phyloP scores from a whole-genome alignment of 1,140 invertebrate species.

The Drosophila sulfurigaster region DNA sequence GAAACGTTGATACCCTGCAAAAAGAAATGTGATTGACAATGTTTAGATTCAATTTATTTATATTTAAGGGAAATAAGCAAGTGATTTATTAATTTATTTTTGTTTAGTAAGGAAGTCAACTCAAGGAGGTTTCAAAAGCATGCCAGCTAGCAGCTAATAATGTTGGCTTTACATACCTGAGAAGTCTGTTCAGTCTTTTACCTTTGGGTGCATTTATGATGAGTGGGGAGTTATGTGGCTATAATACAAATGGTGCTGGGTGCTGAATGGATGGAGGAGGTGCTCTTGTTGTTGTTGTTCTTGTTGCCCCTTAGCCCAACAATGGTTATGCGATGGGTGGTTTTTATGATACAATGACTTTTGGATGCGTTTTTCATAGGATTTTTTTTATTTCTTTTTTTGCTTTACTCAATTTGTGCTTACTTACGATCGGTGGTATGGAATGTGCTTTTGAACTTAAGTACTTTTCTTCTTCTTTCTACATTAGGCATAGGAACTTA shows the following conservation, averaged over 20 bases:
- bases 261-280: slow-evolving; percentile 23
- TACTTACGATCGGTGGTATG: slow-evolving; percentile 71
- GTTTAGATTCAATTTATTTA: slow-evolving; percentile 14
- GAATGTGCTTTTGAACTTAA: slow-evolving; percentile 72
- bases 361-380: slow-evolving; percentile 51
- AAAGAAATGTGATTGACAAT: neutral
- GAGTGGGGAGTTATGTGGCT: slow-evolving; percentile 11
- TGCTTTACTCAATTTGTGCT: slow-evolving; percentile 41
- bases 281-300: neutral
- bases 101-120: neutral
- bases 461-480: neutral
- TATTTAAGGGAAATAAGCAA: no score
- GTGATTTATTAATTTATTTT: no score
- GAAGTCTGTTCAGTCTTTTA: neutral
- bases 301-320: slow-evolving; percentile 18
- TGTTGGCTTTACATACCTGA: neutral
- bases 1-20: slow-evolving; percentile 83
- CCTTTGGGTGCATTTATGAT: neutral
- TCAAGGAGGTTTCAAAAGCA: neutral
- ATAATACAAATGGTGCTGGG: slow-evolving; percentile 5
- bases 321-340: slow-evolving; percentile 23
- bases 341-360: slow-evolving; percentile 53
- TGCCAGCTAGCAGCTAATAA: neutral
- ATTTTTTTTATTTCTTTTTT: slow-evolving; percentile 19
- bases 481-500: slow-evolving; percentile 12